Base-by-base conservation (phyloP, 2,113 vertebrate genomes). In the Apodemus sylvaticus region DNA sequence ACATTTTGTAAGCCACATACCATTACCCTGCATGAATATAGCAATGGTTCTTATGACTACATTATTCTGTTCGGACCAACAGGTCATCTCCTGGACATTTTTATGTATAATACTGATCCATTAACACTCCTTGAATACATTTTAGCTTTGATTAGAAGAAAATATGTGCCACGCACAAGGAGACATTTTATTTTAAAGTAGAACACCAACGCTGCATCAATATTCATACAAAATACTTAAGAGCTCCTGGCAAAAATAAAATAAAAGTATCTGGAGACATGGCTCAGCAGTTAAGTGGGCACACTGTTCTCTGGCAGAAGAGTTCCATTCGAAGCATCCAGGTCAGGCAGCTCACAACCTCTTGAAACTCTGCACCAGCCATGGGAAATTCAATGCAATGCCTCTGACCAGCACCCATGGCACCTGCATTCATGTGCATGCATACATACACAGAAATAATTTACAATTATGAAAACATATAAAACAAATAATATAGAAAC, bases 101-200 rank as follows among this genome's bases (percentile, higher is more conserved):
- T 79, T 74, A 36, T 19, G 51, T 3, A 71, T 39, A 58, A 64
- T 31, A 12, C 31, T 76, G 34, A 10, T 20, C 79, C 58, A 77
- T 73, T 73, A 87, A 83, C 10, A 95, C n/a, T 42, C 34, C 51
- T 36, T 76, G 45, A 77, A 62, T 83, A 89, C 4, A 48, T 42
- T 42, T 93, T 83, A 71, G 39, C 78, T 95, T 93, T 82, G 53
- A 85, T 68, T 89, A 4, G 20, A 89, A 71, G 58, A 7, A 96
- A 31, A 92, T 34, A 86, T 5, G 71, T 93, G 74, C 85, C 90
- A 16, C 12, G 3, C 42, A 93, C 73, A 1, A 94, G 36, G 51
- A 94, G 17, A 42, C 24, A 91, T 77, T 58, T 73, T 82, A 95
- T 86, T 93, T 95, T 26, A 42, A 95, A 96, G 78, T 53, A 53